A percentile compares a stretch with the other conserved stretches of the same genome.
These are phyloP conservation scores for Gryllus longicercus DNA, from an alignment of 2,888 invertebrate genomes.

Conservation along the genomic window DNA sequence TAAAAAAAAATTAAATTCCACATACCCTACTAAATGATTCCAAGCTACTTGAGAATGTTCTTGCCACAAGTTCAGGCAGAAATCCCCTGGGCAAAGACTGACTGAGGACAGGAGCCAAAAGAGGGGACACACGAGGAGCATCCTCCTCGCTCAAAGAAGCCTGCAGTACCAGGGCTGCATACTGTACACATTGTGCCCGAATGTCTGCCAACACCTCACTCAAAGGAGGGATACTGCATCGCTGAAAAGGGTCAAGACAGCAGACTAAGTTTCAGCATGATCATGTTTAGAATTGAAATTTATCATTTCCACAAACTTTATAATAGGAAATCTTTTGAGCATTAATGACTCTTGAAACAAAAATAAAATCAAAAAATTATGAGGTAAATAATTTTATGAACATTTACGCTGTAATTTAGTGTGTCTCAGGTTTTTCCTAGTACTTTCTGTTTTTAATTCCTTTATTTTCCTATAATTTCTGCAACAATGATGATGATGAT, in stretches of 20 bases:
- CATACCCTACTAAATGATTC: constrained; percentile 53
- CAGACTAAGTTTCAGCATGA: neutral
- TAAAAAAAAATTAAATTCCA: neutral
- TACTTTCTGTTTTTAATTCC: too few species aligned
- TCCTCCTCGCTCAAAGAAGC: constrained; percentile 45
- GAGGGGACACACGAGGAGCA: constrained; percentile 55
- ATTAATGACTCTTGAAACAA: neutral
- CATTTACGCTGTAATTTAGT: too few species aligned
- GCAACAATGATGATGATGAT: too few species aligned
- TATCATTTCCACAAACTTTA: too few species aligned
- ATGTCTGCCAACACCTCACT: constrained; percentile 60
- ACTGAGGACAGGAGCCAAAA: constrained; percentile 65
- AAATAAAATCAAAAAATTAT: too few species aligned
- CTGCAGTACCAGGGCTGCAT: constrained; percentile 57
- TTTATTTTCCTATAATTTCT: too few species aligned
- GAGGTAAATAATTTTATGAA: too few species aligned
- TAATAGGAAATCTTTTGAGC: neutral
- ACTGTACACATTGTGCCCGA: constrained; percentile 59
- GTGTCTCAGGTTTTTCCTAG: too few species aligned
- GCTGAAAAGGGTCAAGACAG: constrained; percentile 46
- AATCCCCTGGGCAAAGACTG: constrained; percentile 72
- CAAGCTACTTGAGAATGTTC: constrained; percentile 59
- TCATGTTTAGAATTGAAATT: too few species aligned
- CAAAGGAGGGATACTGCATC: constrained; percentile 69
- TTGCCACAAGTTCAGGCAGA: constrained; percentile 60